Evolutionary conservation across 2,888 invertebrate genomes (phyloP).

Genomic region (Ormyrus thymus): DNA sequence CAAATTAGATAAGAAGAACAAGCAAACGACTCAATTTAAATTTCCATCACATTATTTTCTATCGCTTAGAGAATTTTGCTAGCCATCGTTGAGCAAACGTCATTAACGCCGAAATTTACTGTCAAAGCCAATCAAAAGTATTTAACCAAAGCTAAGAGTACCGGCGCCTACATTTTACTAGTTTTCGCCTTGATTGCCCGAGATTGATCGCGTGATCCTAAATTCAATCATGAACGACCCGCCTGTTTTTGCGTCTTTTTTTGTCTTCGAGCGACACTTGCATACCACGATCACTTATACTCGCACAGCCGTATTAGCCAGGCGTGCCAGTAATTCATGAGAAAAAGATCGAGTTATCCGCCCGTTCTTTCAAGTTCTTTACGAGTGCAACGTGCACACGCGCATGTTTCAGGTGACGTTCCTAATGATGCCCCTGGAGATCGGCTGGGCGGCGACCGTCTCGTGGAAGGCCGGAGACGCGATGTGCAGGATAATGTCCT

Average conservation of each 20-base stretch:
- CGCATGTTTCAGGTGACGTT: conserved; percentile 83
- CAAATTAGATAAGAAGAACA: too few species aligned
- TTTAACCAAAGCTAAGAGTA: not conserved
- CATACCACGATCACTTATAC: not conserved
- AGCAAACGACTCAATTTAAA: too few species aligned
- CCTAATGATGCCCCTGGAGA: conserved; percentile 93
- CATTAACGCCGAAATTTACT: too few species aligned
- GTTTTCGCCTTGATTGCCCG: conserved; percentile 9
- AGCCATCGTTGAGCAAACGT: too few species aligned
- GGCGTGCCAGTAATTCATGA: conserved; percentile 12
- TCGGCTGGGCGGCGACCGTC: conserved; percentile 91
- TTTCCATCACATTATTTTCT: too few species aligned
- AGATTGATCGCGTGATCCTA: not conserved
- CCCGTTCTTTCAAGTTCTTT: not conserved
- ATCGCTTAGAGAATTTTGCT: too few species aligned
- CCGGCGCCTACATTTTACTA: not conserved
- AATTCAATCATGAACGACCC: conserved; percentile 12
- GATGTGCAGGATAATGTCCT: conserved; percentile 90
- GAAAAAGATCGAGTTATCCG: conserved; percentile 13
- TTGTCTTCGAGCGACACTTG: not conserved
- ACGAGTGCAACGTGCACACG: not conserved
- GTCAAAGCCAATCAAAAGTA: not conserved
- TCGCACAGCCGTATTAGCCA: not conserved
- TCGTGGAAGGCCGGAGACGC: conserved; percentile 90
- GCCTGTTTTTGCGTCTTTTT: not conserved